Percentiles rank a stretch among this genome's conserved stretches.
Evolutionary conservation across 2,888 invertebrate species (phyloP).

Genomic region (Rhorus exstirpatorius): DNA sequence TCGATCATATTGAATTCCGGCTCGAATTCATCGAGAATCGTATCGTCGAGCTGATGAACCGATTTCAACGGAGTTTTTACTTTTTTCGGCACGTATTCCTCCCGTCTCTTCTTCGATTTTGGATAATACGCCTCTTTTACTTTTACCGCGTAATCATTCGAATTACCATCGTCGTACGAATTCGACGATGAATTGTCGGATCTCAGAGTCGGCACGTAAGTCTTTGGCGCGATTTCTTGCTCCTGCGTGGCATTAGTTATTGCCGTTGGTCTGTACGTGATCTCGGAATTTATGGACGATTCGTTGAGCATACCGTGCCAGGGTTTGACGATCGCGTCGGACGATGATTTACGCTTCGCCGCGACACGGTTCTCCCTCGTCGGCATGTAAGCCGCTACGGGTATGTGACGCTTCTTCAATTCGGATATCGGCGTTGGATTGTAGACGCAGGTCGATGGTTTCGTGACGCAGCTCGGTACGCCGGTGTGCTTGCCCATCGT

Average conservation of each 20-base stretch:
- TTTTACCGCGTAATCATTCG: slow-evolving; percentile 79
- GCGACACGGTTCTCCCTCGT: slow-evolving; percentile 81
- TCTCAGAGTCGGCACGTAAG: slow-evolving; percentile 82
- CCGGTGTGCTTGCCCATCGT: slow-evolving; percentile 73
- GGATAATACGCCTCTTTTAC: slow-evolving; percentile 82
- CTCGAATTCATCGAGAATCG: slow-evolving; percentile 83
- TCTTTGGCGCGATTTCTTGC: slow-evolving; percentile 71
- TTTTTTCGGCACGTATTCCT: slow-evolving; percentile 84
- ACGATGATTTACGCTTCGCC: slow-evolving; percentile 82
- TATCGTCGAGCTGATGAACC: slow-evolving; percentile 77
- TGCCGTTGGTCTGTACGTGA: slow-evolving; percentile 82
- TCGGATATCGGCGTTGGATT: slow-evolving; percentile 90
- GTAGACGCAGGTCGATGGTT: slow-evolving; percentile 85
- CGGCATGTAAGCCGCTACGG: slow-evolving; percentile 82
- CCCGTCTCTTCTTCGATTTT: slow-evolving; percentile 82
- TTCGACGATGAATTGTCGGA: slow-evolving; percentile 77
- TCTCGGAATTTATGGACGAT: slow-evolving; percentile 71
- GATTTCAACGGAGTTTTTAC: slow-evolving; percentile 82
- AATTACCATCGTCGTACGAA: slow-evolving; percentile 78
- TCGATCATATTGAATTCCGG: slow-evolving; percentile 85
- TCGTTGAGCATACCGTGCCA: slow-evolving; percentile 78
- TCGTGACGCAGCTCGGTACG: slow-evolving; percentile 79
- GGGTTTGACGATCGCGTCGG: slow-evolving; percentile 77
- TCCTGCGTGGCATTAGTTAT: slow-evolving; percentile 74
- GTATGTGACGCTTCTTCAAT: slow-evolving; percentile 86